Evolutionary conservation across 2,888 invertebrate genomes (phyloP), one percentile per base, ranked within the genome.

Genomic region (Zaprionus bogoriensis): DNA sequence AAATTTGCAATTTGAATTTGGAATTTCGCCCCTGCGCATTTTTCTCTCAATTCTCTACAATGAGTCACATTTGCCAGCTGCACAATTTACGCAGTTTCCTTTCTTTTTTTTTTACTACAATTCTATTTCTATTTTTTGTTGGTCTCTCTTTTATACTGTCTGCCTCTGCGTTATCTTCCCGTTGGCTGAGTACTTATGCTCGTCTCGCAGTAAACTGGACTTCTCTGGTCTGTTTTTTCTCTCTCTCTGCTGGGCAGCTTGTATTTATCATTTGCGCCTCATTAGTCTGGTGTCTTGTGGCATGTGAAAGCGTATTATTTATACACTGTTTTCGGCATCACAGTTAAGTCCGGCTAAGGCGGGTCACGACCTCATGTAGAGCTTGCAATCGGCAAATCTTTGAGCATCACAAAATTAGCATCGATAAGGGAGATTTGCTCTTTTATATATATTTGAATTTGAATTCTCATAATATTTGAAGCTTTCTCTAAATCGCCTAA

Each of bases 241-340:
- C 61, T 54, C 44, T 58, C 47, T 25, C 27, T 59, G 60, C 41
- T 22, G 68, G 77, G 62, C 73, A 72, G 65, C 84, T n/a, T 62
- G 83, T 78, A 79, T 79, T 79, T 86, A 79, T 79, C 79, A 79
- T 79, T 79, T 82, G 83, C 80, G 86, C 72, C 76, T 79, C 79
- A 79, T 86, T 79, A 79, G 80, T 55, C 57, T 44, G 63, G 71
- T 42, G 47, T 54, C 58, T 51, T 68, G 62, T 47, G 64, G 71
- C 70, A 55, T 65, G 52, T 53, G 58, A 68, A 68, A 57, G 54
- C 47, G 39, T 64, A 70, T 81, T 77, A 81, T 51, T 84, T 81
- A 63, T 81, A 47, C 23, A 55, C 45, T 25, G 14, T 9, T 41
- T 28, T 55, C 36, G 48, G 55, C 41, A 39, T 48, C n/a, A 20